Evolutionary conservation across 2,888 invertebrate species (phyloP).

Genomic region (Magallana nippona): DNA sequence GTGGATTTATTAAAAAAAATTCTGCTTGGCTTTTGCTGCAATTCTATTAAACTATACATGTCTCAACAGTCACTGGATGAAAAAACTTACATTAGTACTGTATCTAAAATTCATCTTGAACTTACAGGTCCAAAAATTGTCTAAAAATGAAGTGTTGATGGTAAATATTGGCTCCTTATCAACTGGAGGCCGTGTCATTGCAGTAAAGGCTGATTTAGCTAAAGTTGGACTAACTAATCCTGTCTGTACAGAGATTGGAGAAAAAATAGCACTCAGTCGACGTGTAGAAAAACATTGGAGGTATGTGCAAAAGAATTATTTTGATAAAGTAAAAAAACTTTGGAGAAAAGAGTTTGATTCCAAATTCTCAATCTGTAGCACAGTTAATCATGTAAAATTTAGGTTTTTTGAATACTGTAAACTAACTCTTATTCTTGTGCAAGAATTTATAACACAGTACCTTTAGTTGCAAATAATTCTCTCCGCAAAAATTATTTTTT

Average conservation of each 20-base stretch:
- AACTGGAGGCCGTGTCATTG: slow-evolving; percentile 96
- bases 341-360: no score
- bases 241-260: slow-evolving; percentile 98
- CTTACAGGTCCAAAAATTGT: slow-evolving; percentile 90
- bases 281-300: slow-evolving; percentile 99
- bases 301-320: slow-evolving; percentile 79
- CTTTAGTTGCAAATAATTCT: no score
- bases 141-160: slow-evolving; percentile 93
- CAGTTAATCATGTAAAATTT: no score
- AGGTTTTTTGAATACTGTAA: no score
- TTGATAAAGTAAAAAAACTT: background rate
- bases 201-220: slow-evolving; percentile 97
- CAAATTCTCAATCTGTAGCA: no score
- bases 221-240: slow-evolving; percentile 98
- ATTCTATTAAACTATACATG: no score
- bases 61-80: no score
- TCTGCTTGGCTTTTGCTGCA: background rate
- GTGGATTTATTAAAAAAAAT: background rate
- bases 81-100: no score
- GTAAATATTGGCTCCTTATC: slow-evolving; percentile 99
- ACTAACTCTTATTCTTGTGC: no score
- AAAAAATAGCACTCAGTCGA: slow-evolving; percentile 99
- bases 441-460: no score
- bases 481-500: no score
- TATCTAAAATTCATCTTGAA: slow-evolving; percentile 18